Conservation (phyloP, 2,797 vertebrate species). For the Perodicticus potto region DNA sequence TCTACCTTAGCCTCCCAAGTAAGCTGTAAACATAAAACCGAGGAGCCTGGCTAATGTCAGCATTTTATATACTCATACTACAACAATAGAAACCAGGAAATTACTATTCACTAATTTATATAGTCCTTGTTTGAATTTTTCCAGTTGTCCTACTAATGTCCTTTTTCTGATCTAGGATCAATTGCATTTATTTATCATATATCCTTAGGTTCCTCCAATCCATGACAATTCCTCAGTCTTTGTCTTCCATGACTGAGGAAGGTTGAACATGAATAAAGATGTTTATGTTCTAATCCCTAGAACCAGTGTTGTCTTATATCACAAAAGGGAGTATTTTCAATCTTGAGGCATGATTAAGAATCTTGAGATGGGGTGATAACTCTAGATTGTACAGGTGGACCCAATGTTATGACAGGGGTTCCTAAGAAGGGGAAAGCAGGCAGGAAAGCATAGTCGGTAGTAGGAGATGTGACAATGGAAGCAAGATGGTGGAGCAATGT, state of each 20-base stretch:
- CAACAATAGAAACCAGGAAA: not conserved
- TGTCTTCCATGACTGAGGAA: not conserved
- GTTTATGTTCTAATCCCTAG: not conserved
- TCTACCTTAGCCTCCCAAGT: not conserved
- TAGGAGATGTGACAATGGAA: not conserved
- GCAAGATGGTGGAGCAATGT: not conserved
- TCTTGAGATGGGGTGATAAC: not conserved
- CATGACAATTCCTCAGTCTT: conserved; percentile 8
- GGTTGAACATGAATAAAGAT: not conserved
- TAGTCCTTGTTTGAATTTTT: conserved; percentile 1
- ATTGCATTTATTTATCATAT: not conserved
- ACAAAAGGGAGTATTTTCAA: not conserved
- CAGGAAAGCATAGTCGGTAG: not conserved
- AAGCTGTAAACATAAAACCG: not conserved
- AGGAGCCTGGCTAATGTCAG: not conserved
- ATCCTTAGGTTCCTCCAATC: not conserved
- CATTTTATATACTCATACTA: not conserved
- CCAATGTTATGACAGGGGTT: not conserved
- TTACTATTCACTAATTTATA: conserved; percentile 10
- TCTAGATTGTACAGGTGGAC: not conserved
- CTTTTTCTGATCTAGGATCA: conserved; percentile 15
- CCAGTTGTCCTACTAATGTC: not conserved
- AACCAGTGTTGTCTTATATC: not conserved
- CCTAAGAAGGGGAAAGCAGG: not conserved
- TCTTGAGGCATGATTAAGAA: not conserved